Evolutionary conservation across 2,797 vertebrate species (phyloP).

Genomic region (Mastacembelus armatus): DNA sequence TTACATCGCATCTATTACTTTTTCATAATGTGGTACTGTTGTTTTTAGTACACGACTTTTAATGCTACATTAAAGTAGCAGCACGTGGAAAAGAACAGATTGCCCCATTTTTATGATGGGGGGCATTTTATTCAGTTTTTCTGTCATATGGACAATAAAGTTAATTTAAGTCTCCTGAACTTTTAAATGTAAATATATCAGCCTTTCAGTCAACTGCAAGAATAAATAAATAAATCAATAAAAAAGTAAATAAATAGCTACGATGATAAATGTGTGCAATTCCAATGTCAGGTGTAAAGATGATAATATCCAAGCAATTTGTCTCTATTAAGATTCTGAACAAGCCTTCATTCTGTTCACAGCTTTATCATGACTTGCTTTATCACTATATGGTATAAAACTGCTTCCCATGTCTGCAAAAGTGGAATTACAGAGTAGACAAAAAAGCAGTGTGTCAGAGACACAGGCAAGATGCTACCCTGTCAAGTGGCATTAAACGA

Average conservation of each 20-base stretch:
- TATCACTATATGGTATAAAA: constrained; percentile 38
- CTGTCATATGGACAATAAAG: not conserved
- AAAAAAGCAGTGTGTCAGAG: constrained; percentile 73
- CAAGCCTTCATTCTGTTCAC: constrained; percentile 27
- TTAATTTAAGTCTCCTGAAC: not conserved
- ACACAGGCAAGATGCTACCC: constrained; percentile 77
- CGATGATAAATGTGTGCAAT: no score
- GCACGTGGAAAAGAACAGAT: not conserved
- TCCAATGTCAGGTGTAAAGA: no score
- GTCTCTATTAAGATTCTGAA: constrained; percentile 39
- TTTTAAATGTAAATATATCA: no score
- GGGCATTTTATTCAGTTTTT: not conserved
- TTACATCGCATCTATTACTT: constrained; percentile 1
- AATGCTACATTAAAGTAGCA: not conserved
- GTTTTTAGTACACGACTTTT: not conserved
- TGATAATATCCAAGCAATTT: constrained; percentile 8
- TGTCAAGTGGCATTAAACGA: constrained; percentile 79
- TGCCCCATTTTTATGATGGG: not conserved
- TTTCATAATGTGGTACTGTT: constrained; percentile 5
- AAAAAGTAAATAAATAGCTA: no score
- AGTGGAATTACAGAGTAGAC: constrained; percentile 72
- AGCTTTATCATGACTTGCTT: constrained; percentile 49
- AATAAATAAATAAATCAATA: no score
- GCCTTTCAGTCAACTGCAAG: no score
- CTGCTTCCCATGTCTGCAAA: constrained; percentile 64